phyloP scores from a whole-genome alignment of 2,888 invertebrate genomes.

The Orchestes rusci region DNA sequence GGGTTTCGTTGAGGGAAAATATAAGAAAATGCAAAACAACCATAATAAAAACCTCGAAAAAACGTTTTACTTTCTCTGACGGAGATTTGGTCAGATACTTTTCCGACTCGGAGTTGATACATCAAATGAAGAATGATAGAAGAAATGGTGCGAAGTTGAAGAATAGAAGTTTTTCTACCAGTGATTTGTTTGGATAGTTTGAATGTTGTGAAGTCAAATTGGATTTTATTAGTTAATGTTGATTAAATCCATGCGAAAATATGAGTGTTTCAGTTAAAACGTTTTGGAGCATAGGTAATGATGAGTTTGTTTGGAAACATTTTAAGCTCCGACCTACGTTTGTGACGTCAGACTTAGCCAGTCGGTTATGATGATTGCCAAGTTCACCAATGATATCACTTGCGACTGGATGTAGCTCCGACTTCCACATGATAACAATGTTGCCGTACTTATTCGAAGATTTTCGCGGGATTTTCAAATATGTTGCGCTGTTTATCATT shows the following conservation, averaged over 20 bases:
- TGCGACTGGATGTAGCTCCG: too few species aligned
- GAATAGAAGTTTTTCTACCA: conserved; percentile 28
- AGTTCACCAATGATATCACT: too few species aligned
- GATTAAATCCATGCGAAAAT: too few species aligned
- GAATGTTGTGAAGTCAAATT: background rate
- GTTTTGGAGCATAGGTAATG: too few species aligned
- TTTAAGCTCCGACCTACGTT: too few species aligned
- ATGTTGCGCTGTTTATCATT: too few species aligned
- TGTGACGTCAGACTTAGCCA: too few species aligned
- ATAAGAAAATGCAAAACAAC: conserved; percentile 23
- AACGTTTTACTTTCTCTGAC: conserved; percentile 20
- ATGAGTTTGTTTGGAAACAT: too few species aligned
- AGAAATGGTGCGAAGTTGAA: conserved; percentile 8
- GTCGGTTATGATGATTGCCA: background rate
- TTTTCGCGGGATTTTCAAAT: too few species aligned
- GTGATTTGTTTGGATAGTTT: conserved; percentile 21
- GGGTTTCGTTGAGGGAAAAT: conserved; percentile 16
- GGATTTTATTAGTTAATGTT: background rate
- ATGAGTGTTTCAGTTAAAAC: too few species aligned
- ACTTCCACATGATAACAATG: too few species aligned
- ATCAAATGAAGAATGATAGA: conserved; percentile 1
- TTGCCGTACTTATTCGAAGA: too few species aligned
- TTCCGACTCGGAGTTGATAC: conserved; percentile 30
- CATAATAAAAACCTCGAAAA: conserved; percentile 19
- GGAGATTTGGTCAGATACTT: conserved; percentile 26